phyloP scores from a whole-genome alignment of 2,113 vertebrate species.

The Sarotherodon lohbergeri region DNA sequence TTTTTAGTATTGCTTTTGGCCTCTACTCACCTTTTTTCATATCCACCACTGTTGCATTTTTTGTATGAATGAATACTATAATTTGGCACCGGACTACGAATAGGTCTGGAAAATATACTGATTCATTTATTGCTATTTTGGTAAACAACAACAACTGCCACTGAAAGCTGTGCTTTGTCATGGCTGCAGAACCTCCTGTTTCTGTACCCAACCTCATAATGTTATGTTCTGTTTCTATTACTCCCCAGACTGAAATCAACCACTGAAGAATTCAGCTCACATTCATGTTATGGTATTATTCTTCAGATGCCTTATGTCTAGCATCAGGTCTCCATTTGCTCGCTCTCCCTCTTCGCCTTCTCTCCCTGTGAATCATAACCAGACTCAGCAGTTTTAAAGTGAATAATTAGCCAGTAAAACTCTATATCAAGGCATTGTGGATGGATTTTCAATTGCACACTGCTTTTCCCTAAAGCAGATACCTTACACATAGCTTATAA shows the following conservation, averaged over 20 bases:
- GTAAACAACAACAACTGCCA: neutral
- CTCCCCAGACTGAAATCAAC: slow-evolving; percentile 12
- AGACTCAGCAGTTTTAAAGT: slow-evolving; percentile 51
- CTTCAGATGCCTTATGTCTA: slow-evolving; percentile 15
- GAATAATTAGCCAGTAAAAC: slow-evolving; percentile 47
- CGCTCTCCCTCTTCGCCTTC: neutral
- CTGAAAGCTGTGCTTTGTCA: neutral
- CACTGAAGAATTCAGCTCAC: slow-evolving; percentile 1
- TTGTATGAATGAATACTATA: neutral
- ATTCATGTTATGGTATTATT: slow-evolving; percentile 31
- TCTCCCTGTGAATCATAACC: slow-evolving; percentile 21
- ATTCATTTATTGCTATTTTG: neutral
- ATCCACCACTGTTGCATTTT: neutral
- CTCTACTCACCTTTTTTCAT: neutral
- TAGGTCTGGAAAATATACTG: neutral
- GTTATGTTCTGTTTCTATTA: neutral
- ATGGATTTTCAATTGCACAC: slow-evolving; percentile 36
- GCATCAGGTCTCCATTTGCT: slow-evolving; percentile 5
- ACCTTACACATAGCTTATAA: neutral
- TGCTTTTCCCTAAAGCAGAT: slow-evolving; percentile 8
- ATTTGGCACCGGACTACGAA: neutral
- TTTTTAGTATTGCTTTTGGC: neutral
- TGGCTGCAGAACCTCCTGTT: neutral
- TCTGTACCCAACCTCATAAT: neutral
- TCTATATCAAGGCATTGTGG: slow-evolving; percentile 35